Percentiles rank a stretch among this genome's conserved stretches.
These are phyloP conservation scores for Drosophila stalkeri DNA, from an alignment of 2,888 invertebrate genomes.

Conservation along the genomic window DNA sequence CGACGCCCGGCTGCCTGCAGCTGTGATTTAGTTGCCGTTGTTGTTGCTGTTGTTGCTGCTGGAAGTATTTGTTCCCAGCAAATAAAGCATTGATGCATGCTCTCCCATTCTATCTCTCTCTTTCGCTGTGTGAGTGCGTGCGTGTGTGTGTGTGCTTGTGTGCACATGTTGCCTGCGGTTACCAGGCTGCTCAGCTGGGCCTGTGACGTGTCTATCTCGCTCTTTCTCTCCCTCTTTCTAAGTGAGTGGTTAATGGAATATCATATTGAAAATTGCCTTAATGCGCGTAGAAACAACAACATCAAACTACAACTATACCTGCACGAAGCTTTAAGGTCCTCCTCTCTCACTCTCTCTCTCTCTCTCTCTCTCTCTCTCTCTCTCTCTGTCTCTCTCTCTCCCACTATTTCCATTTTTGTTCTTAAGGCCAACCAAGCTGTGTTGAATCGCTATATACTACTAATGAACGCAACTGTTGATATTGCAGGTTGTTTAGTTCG, in stretches of 20 bases:
- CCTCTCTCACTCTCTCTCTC: not conserved
- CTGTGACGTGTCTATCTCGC: constrained; percentile 2
- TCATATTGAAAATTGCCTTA: constrained; percentile 47
- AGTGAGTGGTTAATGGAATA: constrained; percentile 55
- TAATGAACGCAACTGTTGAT: constrained; percentile 37
- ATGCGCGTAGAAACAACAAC: constrained; percentile 33
- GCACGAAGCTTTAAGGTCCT: constrained; percentile 3
- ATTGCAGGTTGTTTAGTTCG: constrained; percentile 31
- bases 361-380: not conserved
- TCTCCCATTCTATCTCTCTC: constrained; percentile 9
- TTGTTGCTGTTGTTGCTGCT: constrained; percentile 36
- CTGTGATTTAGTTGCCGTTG: constrained; percentile 56
- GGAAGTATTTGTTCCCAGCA: constrained; percentile 73
- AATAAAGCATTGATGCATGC: constrained; percentile 54
- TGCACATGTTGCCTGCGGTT: constrained; percentile 65
- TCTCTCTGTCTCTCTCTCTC: not conserved
- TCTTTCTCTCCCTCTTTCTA: constrained; percentile 8
- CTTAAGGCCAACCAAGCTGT: constrained; percentile 7
- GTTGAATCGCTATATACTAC: constrained; percentile 21
- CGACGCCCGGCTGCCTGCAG: constrained; percentile 56
- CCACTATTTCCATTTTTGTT: not conserved
- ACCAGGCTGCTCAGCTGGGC: constrained; percentile 20
- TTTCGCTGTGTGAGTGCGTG: constrained; percentile 1
- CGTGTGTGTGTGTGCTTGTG: constrained; percentile 7
- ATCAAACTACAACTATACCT: constrained; percentile 19